Evolutionary conservation across 2,888 invertebrate genomes (phyloP), one percentile per base, ranked within the genome.

Genomic region (Stenoptilia bipunctidactyla): DNA sequence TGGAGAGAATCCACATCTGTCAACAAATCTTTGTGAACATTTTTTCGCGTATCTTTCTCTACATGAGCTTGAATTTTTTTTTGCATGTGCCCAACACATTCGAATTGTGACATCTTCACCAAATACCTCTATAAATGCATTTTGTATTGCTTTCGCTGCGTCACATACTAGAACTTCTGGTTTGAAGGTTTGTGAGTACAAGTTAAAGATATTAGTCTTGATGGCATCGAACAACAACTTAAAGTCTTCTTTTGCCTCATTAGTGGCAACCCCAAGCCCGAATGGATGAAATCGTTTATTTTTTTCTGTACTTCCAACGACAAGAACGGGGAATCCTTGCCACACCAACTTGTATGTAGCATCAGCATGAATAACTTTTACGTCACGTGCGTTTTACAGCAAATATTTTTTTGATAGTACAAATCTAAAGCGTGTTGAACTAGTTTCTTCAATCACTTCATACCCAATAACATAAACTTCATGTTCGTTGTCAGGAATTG

Each of bases 41-140:
- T 45, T 38, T 50, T 51, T 36, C 34, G 36, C 34, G 38, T 36
- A 40, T 20, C 30, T 41, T 45, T 43, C 27, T 53, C 51, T 34
- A 50, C 44, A 36, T 43, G 37, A 40, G 40, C 40, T 35, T 45
- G 46, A 37, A 49, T 48, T 51, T 45, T 38, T 54, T 47, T 53
- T 53, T 34, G 50, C 50, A 41, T 53, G 47, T 40, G 50, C 47
- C 52, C 50, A 50, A 39, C 52, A 56, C 54, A 55, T 55, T 27
- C 48, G 36, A 36, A 52, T 43, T 34, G 37, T 44, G 13, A 40
- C 30, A 38, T 54, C 47, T 35, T 43, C 40, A 37, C 52, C 51
- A 48, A 47, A 51, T 20, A 46, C 46, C 9, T 45, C 41, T 34
- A 10, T 33, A 48, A 51, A 49, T 41, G 47, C 45, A 40, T 40